Percentiles rank a stretch among this genome's conserved stretches.
phyloP scores from a whole-genome alignment of 2,888 invertebrate species.

The Zhengitettix transpicula region DNA sequence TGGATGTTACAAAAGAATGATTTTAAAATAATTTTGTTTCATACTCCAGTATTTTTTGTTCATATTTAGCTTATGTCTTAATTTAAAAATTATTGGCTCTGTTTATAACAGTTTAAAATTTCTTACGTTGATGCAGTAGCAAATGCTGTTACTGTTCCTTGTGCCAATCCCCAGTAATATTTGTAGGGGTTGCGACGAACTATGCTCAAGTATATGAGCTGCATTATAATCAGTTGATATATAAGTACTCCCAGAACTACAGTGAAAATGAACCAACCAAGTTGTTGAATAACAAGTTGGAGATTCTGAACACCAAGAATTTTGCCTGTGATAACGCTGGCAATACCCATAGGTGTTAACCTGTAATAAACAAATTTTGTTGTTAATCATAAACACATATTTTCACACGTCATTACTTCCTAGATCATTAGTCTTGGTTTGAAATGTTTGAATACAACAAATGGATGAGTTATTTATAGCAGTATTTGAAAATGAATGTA shows the following conservation, averaged over 20 bases:
- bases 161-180: conserved; percentile 67
- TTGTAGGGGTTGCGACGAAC: conserved; percentile 70
- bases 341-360: conserved; percentile 68
- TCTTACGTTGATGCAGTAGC: conserved; percentile 85
- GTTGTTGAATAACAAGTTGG: conserved; percentile 44
- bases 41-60: no score
- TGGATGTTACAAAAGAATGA: no score
- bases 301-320: conserved; percentile 55
- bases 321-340: conserved; percentile 70
- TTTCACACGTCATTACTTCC: not conserved
- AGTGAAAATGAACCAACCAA: conserved; percentile 57
- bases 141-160: conserved; percentile 72
- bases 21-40: no score
- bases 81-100: no score
- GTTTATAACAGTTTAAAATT: not conserved
- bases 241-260: conserved; percentile 65
- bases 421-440: not conserved
- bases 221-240: conserved; percentile 72
- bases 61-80: no score
- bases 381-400: not conserved
- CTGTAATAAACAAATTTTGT: conserved; percentile 19
- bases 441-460: no score
- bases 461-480: no score
- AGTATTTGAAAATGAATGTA: no score
- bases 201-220: conserved; percentile 64